These are phyloP conservation scores for Embiotoca jacksoni DNA, from an alignment of 2,113 vertebrate genomes.

Conservation along the genomic window DNA sequence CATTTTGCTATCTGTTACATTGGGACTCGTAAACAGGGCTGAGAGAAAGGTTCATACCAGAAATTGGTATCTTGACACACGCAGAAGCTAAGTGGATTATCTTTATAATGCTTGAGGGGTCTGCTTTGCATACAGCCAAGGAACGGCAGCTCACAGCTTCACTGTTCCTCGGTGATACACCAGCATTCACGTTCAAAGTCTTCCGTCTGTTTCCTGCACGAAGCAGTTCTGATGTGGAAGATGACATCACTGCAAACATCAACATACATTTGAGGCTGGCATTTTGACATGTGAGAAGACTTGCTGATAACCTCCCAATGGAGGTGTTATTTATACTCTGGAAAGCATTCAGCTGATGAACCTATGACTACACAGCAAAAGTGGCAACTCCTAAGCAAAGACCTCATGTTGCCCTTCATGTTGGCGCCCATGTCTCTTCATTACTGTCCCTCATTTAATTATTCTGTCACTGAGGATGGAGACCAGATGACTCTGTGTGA, in stretches of 20 bases:
- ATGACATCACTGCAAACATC: slow-evolving; percentile 26
- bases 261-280: background rate
- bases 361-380: background rate
- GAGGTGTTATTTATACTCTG: slow-evolving; percentile 29
- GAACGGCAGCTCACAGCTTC: slow-evolving; percentile 12
- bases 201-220: background rate
- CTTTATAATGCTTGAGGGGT: slow-evolving; percentile 57
- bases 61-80: slow-evolving; percentile 64
- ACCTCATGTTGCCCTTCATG: slow-evolving; percentile 48
- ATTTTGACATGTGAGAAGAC: slow-evolving; percentile 6
- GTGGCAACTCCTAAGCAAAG: slow-evolving; percentile 33
- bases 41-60: slow-evolving; percentile 40
- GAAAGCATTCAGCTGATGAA: background rate
- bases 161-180: slow-evolving; percentile 5
- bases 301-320: slow-evolving; percentile 14
- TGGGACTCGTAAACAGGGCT: slow-evolving; percentile 5
- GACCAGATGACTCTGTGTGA: slow-evolving; percentile 75
- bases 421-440: slow-evolving; percentile 64
- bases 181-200: background rate
- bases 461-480: slow-evolving; percentile 60
- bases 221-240: background rate
- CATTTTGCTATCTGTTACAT: slow-evolving; percentile 56
- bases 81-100: slow-evolving; percentile 72
- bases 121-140: slow-evolving; percentile 45
- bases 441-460: slow-evolving; percentile 76